Conservation (phyloP, 2,888 invertebrate species). For the Drosophila monieri region DNA sequence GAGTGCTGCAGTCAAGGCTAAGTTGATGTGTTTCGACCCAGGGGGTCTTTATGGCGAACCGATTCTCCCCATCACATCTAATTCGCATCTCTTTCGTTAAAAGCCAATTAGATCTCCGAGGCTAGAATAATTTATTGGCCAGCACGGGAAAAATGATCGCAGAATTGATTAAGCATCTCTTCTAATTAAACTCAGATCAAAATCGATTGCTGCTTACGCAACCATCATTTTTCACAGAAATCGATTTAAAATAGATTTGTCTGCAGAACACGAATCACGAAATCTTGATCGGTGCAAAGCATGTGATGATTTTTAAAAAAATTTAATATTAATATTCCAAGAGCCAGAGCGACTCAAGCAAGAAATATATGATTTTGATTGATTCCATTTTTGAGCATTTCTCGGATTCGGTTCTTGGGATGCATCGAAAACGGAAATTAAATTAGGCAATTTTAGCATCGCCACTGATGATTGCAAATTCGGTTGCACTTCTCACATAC, state of each 20-base stretch:
- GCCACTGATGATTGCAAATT: slow-evolving; percentile 5
- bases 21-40: neutral
- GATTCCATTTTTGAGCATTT: slow-evolving; percentile 31
- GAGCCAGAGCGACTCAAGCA: slow-evolving; percentile 21
- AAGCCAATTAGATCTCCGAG: slow-evolving; percentile 44
- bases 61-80: slow-evolving; percentile 20
- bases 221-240: slow-evolving; percentile 40
- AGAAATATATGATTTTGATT: slow-evolving; percentile 35
- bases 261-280: slow-evolving; percentile 49
- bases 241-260: slow-evolving; percentile 68
- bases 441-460: slow-evolving; percentile 29
- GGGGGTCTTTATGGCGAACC: neutral
- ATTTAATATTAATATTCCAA: slow-evolving; percentile 5
- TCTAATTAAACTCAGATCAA: slow-evolving; percentile 36
- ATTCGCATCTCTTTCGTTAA: slow-evolving; percentile 43
- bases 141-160: slow-evolving; percentile 19
- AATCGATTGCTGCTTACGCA: slow-evolving; percentile 42
- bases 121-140: slow-evolving; percentile 54
- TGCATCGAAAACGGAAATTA: slow-evolving; percentile 47
- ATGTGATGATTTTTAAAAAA: slow-evolving; percentile 57
- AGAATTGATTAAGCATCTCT: slow-evolving; percentile 12
- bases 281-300: slow-evolving; percentile 29
- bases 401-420: slow-evolving; percentile 1
- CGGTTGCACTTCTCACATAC: neutral
- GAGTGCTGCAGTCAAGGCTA: slow-evolving; percentile 24